Conservation (phyloP, 2,797 vertebrate species). For the Onychomys torridus region DNA sequence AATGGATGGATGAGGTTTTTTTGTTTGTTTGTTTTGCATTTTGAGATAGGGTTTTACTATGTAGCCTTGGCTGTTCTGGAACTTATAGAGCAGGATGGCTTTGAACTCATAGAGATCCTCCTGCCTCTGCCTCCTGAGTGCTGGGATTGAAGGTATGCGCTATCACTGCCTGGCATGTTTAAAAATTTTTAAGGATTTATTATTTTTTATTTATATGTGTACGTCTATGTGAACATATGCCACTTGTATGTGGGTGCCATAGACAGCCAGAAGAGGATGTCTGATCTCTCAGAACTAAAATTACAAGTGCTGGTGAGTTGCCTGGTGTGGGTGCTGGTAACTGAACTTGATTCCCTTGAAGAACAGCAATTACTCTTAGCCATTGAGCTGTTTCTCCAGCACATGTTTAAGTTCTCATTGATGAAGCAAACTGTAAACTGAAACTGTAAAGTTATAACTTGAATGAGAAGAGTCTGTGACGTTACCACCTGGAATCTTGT, state of each 20-base stretch:
- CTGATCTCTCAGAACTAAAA: background rate
- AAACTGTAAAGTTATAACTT: conserved; percentile 9
- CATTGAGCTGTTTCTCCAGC: background rate
- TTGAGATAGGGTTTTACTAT: too few relatives aligned
- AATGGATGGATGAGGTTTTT: background rate
- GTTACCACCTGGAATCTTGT: background rate
- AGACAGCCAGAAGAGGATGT: background rate
- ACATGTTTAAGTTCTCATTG: background rate
- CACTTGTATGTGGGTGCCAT: background rate
- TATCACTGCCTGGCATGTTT: too few relatives aligned
- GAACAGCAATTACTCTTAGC: background rate
- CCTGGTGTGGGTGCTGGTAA: background rate
- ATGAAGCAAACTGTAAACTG: conserved; percentile 32
- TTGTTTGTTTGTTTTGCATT: background rate
- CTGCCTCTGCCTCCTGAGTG: too few relatives aligned
- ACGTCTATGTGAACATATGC: background rate
- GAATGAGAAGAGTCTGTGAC: background rate
- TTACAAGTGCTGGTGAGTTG: background rate
- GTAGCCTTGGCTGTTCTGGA: too few relatives aligned
- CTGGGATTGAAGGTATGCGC: too few relatives aligned
- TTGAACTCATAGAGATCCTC: too few relatives aligned
- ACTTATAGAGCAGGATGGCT: too few relatives aligned
- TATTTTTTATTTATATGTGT: background rate
- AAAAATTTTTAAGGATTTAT: background rate
- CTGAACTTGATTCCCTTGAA: background rate